Evolutionary conservation across 2,113 vertebrate genomes (phyloP).

Genomic region (Ammodytes dubius): DNA sequence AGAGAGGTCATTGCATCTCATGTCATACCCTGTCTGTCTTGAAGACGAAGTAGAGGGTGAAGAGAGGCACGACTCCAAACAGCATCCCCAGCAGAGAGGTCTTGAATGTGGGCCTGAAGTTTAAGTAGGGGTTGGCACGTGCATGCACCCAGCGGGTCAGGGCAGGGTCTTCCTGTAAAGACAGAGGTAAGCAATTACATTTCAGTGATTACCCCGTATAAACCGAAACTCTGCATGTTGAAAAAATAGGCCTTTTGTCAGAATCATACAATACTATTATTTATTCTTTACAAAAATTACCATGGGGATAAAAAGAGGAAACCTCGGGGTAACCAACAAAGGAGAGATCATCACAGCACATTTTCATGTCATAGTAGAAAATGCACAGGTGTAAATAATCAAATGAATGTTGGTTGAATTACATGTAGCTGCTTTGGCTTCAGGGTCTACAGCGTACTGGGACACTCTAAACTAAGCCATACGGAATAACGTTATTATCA

Average conservation of each 20-base stretch:
- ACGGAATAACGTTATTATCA: background rate
- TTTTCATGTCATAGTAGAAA: background rate
- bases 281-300: background rate
- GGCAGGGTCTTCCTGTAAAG: slow-evolving; percentile 91
- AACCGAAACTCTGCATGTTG: background rate
- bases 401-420: background rate
- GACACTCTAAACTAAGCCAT: no score
- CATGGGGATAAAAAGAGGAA: background rate
- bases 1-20: background rate
- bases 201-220: background rate
- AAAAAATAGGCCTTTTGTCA: background rate
- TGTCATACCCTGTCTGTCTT: slow-evolving; percentile 88
- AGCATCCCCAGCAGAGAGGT: slow-evolving; percentile 87
- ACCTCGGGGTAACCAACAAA: background rate
- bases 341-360: background rate
- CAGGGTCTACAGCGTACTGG: background rate
- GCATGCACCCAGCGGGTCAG: slow-evolving; percentile 89
- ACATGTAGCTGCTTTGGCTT: background rate
- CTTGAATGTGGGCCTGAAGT: slow-evolving; percentile 87
- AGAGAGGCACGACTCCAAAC: slow-evolving; percentile 84
- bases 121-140: slow-evolving; percentile 84
- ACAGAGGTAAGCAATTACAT: slow-evolving; percentile 8
- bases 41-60: slow-evolving; percentile 82
- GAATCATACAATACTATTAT: no score
- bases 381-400: background rate